Conservation (phyloP, 2,113 vertebrate genomes). For the Nothobranchius kuhntae region DNA sequence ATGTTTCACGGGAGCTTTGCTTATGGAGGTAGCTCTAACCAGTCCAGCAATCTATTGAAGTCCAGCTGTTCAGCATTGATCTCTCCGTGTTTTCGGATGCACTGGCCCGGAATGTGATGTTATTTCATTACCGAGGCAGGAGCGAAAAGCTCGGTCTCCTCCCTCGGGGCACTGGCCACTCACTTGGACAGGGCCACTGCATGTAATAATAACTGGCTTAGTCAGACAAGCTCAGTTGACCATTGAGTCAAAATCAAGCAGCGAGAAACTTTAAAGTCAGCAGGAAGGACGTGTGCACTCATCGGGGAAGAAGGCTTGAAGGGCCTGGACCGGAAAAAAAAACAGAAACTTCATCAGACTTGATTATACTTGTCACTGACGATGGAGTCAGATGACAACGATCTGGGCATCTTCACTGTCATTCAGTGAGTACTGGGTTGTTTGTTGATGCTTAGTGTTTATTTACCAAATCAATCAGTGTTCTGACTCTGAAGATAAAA, state of each 20-base stretch:
- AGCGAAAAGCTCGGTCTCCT: slow-evolving; percentile 67
- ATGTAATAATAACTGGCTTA: slow-evolving; percentile 48
- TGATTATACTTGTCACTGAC: slow-evolving; percentile 42
- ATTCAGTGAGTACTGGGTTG: slow-evolving; percentile 84
- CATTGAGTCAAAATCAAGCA: slow-evolving; percentile 57
- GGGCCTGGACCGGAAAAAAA: slow-evolving; percentile 43
- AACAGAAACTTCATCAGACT: slow-evolving; percentile 38
- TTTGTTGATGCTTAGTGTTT: slow-evolving; percentile 11
- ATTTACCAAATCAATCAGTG: slow-evolving; percentile 25
- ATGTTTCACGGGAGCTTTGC: slow-evolving; percentile 36
- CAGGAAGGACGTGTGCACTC: slow-evolving; percentile 31
- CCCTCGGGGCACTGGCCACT: slow-evolving; percentile 68
- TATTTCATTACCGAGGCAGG: slow-evolving; percentile 81
- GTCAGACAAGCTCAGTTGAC: slow-evolving; percentile 58
- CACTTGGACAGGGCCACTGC: slow-evolving; percentile 68
- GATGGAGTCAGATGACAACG: slow-evolving; percentile 80
- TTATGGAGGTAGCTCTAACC: slow-evolving; percentile 30
- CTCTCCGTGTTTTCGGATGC: slow-evolving; percentile 74
- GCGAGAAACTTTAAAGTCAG: slow-evolving; percentile 36
- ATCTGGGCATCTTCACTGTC: slow-evolving; percentile 84
- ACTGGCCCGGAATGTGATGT: slow-evolving; percentile 79
- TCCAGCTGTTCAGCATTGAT: slow-evolving; percentile 86
- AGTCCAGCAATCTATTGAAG: slow-evolving; percentile 59
- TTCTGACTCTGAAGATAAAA: background rate
- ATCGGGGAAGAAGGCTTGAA: slow-evolving; percentile 34